Evolutionary conservation across 2,113 vertebrate species (phyloP).

Genomic region (Pogonocichla stellata): DNA sequence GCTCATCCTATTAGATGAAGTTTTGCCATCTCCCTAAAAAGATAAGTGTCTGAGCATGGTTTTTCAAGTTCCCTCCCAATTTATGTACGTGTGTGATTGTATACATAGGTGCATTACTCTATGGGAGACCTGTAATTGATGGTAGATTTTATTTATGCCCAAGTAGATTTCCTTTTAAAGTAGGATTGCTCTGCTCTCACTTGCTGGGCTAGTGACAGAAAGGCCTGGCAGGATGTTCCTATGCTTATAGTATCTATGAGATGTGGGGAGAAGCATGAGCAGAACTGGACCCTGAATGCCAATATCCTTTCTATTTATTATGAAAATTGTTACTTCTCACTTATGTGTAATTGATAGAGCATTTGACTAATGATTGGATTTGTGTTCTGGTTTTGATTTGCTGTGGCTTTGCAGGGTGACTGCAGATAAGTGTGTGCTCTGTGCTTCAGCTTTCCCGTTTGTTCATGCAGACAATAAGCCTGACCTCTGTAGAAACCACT

Average conservation of each 20-base stretch:
- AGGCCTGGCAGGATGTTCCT: background rate
- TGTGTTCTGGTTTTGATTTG: background rate
- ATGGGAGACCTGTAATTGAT: background rate
- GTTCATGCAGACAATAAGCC: background rate
- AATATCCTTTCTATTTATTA: background rate
- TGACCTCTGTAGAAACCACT: background rate
- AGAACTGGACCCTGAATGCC: background rate
- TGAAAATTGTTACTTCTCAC: background rate
- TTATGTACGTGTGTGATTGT: fast-evolving
- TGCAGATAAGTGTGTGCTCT: background rate
- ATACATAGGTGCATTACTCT: background rate
- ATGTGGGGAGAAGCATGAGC: background rate
- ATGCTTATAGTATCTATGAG: background rate
- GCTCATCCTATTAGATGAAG: background rate
- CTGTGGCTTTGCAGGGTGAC: background rate
- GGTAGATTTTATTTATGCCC: background rate
- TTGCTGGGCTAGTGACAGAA: background rate
- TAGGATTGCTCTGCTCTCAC: background rate
- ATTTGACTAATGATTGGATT: background rate
- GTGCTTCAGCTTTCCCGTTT: background rate
- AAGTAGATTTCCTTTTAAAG: background rate
- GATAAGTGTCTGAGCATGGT: background rate
- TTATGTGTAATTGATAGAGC: background rate
- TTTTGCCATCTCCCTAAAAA: background rate
- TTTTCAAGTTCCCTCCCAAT: background rate